These are phyloP conservation scores for Mastomys natalensis DNA, from an alignment of 2,113 vertebrate genomes.

Conservation along the genomic window DNA sequence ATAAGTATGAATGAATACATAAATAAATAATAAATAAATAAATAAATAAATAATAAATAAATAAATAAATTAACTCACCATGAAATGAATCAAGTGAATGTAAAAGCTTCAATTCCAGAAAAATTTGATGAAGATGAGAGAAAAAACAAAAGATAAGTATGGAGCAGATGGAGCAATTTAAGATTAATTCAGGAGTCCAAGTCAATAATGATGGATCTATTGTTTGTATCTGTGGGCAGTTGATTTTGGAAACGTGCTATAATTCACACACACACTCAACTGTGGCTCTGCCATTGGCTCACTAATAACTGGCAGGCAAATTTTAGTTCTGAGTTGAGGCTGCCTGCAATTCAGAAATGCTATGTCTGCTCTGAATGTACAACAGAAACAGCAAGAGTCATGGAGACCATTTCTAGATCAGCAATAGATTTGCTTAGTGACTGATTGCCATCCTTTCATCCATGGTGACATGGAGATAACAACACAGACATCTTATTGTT, in stretches of 20 bases:
- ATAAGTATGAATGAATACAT: too few species aligned
- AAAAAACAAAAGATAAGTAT: background rate
- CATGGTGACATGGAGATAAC: background rate
- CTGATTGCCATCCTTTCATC: background rate
- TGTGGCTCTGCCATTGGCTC: background rate
- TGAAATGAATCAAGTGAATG: background rate
- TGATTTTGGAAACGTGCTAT: background rate
- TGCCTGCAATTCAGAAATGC: background rate
- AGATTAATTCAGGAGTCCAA: background rate
- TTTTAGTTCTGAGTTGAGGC: background rate
- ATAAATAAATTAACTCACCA: background rate
- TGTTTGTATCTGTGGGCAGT: background rate
- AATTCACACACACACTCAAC: background rate
- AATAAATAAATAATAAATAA: too few species aligned
- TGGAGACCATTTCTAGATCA: slow-evolving; percentile 27
- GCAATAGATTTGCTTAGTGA: background rate
- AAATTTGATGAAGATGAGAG: background rate
- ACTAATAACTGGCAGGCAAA: background rate
- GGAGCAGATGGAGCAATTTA: background rate
- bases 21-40: too few species aligned
- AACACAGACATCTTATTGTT: background rate
- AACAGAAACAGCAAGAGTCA: background rate
- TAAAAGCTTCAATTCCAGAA: background rate
- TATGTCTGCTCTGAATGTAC: background rate
- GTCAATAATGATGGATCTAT: background rate